Base-by-base conservation (phyloP, 2,113 vertebrate species). In the Puntigrus tetrazona region DNA sequence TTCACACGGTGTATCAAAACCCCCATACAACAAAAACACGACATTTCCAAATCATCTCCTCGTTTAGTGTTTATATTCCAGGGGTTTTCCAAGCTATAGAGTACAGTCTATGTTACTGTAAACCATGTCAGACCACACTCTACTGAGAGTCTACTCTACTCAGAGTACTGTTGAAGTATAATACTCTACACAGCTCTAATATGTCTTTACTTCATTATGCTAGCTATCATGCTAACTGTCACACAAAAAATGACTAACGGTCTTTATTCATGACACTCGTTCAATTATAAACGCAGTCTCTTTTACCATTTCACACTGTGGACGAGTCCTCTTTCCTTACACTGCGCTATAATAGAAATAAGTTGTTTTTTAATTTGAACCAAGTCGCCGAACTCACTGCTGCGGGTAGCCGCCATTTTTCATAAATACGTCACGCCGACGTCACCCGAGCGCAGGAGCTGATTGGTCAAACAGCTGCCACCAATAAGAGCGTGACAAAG, bases 221-320 rank as follows among this genome's bases (percentile, higher is more conserved):
- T 52, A 81, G 45, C 79, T 27, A 18, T 25, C 63, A 55, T 36
- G 79, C 74, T 76, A 59, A 61, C 73, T n/a, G 27, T 57, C 57
- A 82, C 18, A 2, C 18, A 8, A n/a, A 1, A 22, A 16, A 36
- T 5, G 34, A 67, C 43, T 4, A 11, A 38, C 20, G n/a, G 8
- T 10, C 14, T 31, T 4, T 3, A 34, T 38, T 63, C 1, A 11
- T 67, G 1, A 47, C 20, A 36, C 25, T 25, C 18, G 16, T 25
- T 45, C 3, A 47, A 50, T n/a, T 25, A 41, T 29, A 20, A 57
- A 50, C 13, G 76, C 10, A 45, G 13, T 5, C 16, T 79, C 1
- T 78, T 92, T 95, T 92, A 99, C 97, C 97, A 99, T 89, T 99
- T 98, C n/a, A 96, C 95, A 77, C 98, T 99, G 86, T 99, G 97